A percentile compares a stretch with the other conserved stretches of the same genome.
Evolutionary conservation across 2,113 vertebrate genomes (phyloP).

Genomic region (Thunnus thynnus): DNA sequence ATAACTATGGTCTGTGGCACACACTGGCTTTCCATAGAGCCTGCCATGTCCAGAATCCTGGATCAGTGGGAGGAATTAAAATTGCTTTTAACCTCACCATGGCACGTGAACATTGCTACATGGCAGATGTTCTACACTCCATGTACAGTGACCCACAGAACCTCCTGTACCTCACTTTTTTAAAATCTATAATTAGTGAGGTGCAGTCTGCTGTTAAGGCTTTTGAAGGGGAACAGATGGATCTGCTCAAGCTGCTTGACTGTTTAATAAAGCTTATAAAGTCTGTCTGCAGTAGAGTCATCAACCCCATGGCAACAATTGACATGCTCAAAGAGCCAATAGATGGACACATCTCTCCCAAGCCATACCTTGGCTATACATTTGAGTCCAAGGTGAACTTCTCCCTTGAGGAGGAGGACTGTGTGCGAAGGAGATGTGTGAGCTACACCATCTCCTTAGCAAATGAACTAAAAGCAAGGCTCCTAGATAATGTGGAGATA

Average conservation of each 20-base stretch:
- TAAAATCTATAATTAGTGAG: background rate
- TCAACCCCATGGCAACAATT: background rate
- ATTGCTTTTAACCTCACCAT: background rate
- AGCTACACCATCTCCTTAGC: too few relatives aligned
- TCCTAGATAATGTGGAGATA: too few relatives aligned
- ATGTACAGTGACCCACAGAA: background rate
- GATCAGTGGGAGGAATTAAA: background rate
- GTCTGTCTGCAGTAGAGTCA: constrained; percentile 14
- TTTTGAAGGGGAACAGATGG: background rate
- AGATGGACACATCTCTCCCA: background rate
- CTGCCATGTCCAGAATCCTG: background rate
- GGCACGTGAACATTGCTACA: background rate
- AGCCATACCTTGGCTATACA: too few relatives aligned
- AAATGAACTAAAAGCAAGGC: too few relatives aligned
- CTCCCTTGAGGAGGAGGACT: too few relatives aligned
- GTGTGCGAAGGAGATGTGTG: too few relatives aligned
- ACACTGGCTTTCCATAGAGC: too few relatives aligned
- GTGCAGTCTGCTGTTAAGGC: background rate
- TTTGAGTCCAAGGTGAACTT: too few relatives aligned
- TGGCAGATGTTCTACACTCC: background rate
- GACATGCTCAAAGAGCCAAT: background rate
- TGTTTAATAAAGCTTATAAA: constrained; percentile 24
- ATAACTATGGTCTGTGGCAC: too few relatives aligned
- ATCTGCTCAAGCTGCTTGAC: constrained; percentile 10
- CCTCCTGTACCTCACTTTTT: background rate